A percentile compares a stretch with the other conserved stretches of the same genome.
phyloP scores from a whole-genome alignment of 1,140 invertebrate genomes.

The Ips nitidus region DNA sequence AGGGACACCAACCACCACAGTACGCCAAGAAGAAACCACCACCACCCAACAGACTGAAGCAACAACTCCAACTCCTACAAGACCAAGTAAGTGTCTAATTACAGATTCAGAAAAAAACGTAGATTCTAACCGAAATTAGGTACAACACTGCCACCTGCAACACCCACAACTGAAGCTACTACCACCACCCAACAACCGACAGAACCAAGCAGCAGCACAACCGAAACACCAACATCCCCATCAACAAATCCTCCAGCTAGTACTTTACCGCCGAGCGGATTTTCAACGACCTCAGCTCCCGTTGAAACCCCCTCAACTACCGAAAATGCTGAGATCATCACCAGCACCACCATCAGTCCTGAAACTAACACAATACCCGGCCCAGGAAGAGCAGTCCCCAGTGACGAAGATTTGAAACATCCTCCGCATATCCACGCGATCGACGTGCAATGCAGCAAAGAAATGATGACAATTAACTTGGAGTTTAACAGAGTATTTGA shows the following conservation, averaged over 20 bases:
- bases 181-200: neutral
- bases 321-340: neutral
- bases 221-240: neutral
- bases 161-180: neutral
- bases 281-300: conserved; percentile 13
- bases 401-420: conserved; percentile 60
- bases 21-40: too few relatives aligned
- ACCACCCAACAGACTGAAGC: too few relatives aligned
- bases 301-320: conserved; percentile 5
- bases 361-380: conserved; percentile 32
- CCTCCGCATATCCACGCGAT: conserved; percentile 75
- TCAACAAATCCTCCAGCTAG: conserved; percentile 1
- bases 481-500: conserved; percentile 76
- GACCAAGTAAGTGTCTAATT: too few relatives aligned
- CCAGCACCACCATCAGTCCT: conserved; percentile 16
- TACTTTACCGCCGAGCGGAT: conserved; percentile 11
- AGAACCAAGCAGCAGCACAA: conserved; percentile 1
- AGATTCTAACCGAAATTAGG: neutral
- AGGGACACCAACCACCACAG: too few relatives aligned
- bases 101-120: too few relatives aligned
- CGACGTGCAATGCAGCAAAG: conserved; percentile 76
- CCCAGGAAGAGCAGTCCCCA: conserved; percentile 20
- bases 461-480: conserved; percentile 79
- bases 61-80: too few relatives aligned
- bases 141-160: neutral